Base-by-base conservation (phyloP, 2,797 vertebrate species). In the Calcarius lapponicus region DNA sequence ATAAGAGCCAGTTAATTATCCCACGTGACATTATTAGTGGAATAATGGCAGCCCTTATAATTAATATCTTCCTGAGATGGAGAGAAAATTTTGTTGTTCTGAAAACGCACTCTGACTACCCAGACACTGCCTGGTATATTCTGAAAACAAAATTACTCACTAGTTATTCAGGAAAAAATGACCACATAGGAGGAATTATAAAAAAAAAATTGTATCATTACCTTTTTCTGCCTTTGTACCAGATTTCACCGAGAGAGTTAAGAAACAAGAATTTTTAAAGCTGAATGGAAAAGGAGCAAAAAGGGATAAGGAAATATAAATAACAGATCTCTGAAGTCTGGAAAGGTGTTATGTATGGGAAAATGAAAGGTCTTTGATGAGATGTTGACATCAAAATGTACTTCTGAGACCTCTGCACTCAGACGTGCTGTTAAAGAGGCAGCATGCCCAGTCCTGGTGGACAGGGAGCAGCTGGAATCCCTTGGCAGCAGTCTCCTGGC, bases 111-210 rank as follows among this genome's bases (percentile, higher is more conserved):
- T 86, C n/a, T 88, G 75, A 73, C 26, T 64, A 85, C 50, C 36
- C 36, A 60, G 36, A 93, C 47, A 79, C 79, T 51, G 75, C 53
- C 47, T 57, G 29, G 54, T 94, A 64, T 71, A 43, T 95, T 96
- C 81, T 71, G 61, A 95, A 93, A 94, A 70, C 31, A 50, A 62
- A 95, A 92, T 48, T 51, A 51, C 73, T 94, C 64, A 38, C 40
- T 92, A 76, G 83, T 94, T 94, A 76, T 81, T 85, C 75, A 87
- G 87, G 74, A 89, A 80, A 95, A 97, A 95, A 94, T 82, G 67
- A 94, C 90, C 58, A 7, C 66, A n/a, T n/a, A 26, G 73, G 22
- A 56, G 28, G 11, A 13, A n/a, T 79, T 56, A 7, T 2, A 21
- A 29, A 25, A 40, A 50, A 5, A 67, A 51, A 38, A 47, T n/a